phyloP scores from a whole-genome alignment of 2,113 vertebrate genomes.

The Psettodes erumei region DNA sequence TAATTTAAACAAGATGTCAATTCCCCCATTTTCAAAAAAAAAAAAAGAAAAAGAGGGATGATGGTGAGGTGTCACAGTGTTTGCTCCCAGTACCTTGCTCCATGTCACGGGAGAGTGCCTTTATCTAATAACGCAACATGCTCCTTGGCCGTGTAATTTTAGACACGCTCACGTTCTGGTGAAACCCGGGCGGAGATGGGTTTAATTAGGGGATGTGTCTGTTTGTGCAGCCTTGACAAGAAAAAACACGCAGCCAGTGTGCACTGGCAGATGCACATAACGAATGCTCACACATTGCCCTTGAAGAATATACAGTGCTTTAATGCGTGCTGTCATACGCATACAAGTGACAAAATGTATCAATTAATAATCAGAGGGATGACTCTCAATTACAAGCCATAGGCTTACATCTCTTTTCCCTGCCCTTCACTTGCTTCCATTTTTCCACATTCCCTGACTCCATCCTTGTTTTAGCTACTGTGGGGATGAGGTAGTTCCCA shows the following conservation, averaged over 20 bases:
- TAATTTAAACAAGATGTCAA: not conserved
- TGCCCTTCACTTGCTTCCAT: constrained; percentile 18
- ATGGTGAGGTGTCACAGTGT: not conserved
- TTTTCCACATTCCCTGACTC: constrained; percentile 54
- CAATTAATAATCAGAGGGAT: not conserved
- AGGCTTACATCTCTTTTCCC: not conserved
- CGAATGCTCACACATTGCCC: not conserved
- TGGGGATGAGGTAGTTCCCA: constrained; percentile 78
- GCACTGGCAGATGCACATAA: constrained; percentile 13
- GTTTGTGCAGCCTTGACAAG: constrained; percentile 10
- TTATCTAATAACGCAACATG: constrained; percentile 13
- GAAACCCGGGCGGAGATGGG: not conserved
- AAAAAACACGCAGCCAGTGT: constrained; percentile 1
- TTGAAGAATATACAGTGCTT: not conserved
- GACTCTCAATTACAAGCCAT: constrained; percentile 1
- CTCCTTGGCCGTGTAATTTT: constrained; percentile 4
- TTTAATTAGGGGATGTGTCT: constrained; percentile 28
- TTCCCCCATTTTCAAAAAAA: not conserved
- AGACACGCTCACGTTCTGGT: constrained; percentile 5
- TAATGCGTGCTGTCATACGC: not conserved
- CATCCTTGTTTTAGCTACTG: constrained; percentile 47
- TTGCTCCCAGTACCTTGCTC: not conserved
- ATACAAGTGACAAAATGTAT: not conserved
- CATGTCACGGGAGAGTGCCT: not conserved
- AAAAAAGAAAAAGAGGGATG: accelerated